Base-by-base conservation (phyloP, 1,140 invertebrate species). In the Lepidurus apus region DNA sequence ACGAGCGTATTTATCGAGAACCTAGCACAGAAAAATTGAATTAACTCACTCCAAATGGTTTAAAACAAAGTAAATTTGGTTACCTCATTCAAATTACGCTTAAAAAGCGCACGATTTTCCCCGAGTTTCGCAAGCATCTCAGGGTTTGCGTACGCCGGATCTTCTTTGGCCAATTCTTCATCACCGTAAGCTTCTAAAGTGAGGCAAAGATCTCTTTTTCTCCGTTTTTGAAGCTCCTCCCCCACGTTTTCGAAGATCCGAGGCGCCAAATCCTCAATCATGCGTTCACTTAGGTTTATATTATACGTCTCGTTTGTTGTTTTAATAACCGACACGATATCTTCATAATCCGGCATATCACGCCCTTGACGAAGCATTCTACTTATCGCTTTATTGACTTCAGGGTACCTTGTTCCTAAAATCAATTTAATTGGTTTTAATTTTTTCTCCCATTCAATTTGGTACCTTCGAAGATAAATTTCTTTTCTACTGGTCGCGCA, bases 341-440 rank as follows among this genome's bases (percentile, higher is more conserved):
- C 74, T 11, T 79, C 17, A 34, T 26, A 79, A 44, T 79, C 78
- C 13, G 78, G 78, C n/a, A 74, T 21, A 17, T 79, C 78, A 34
- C 17, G 26, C 17, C 21, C n/a, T 34, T 24, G 42, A 10, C 43
- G 74, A 9, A 79, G 42, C n/a, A 26, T 53, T 75, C 44, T 79
- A 11, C 17, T 44, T 8, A 79, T 43, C 24, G 43, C 42, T 47
- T 11, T n/a, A 45, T 79, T 79, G n/a, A 79, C 75, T 75, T 79
- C 78, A 7, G 73, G 78, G 42, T 47, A 74, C 21, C 74, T 74
- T 11, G 78, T 75, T 1, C 78, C 78, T 79, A 24, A 42, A 42
- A 75, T 76, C 11, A 21, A 5, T 76, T 0, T 44, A 21, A 74
- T 34, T 8, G 9, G 10, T 74, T 26, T 34, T 34, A 8, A 10